Base-by-base conservation (phyloP, 2,113 vertebrate genomes). In the Pygoscelis antarcticus region DNA sequence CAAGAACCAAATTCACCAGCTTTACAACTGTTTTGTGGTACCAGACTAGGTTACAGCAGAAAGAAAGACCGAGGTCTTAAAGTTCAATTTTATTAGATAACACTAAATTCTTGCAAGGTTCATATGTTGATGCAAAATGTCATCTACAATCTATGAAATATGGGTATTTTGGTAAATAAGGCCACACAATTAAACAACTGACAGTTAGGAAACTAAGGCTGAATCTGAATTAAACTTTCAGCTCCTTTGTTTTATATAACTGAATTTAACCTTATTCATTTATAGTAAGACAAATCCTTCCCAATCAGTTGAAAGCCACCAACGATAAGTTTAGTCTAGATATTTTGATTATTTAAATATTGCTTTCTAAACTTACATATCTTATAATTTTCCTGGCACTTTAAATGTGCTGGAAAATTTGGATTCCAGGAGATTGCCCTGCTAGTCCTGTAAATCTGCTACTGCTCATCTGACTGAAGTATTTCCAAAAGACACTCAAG, bases 61-160 rank as follows among this genome's bases (percentile, higher is more conserved):
- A 32, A 57, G 19, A 40, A 54, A 15, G 5, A 32, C 12, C 10
- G 27, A 57, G 14, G 3, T 26, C 47, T 38, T 6, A 0, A 4
- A 26, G 11, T 11, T 78, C 38, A 6, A 38, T 78, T 71, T 89
- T 55, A 25, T 42, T 40, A 29, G 10, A 26, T 42, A 40, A 51
- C 16, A 77, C 6, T 55, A 16, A 76, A 26, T 29, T 51, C 57
- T 40, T 42, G 5, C 6, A 54, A 13, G 5, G 6, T 38, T 60
- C 25, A 4, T 19, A 9, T 4, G 0, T 2, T 18, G 26, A 57
- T 47, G 40, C 12, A 32, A 85, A 60, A 16, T 16, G 4, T 10
- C 14, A 60, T 26, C 16, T 20, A 32, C 11, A 80, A 12, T 8
- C 26, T 18, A 61, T 2, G 7, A 83, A 57, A 78, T 78, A 52